Percentiles rank a stretch among this genome's conserved stretches.
Evolutionary conservation across 2,797 vertebrate genomes (phyloP).

Genomic region (Ambastaia sidthimunki): DNA sequence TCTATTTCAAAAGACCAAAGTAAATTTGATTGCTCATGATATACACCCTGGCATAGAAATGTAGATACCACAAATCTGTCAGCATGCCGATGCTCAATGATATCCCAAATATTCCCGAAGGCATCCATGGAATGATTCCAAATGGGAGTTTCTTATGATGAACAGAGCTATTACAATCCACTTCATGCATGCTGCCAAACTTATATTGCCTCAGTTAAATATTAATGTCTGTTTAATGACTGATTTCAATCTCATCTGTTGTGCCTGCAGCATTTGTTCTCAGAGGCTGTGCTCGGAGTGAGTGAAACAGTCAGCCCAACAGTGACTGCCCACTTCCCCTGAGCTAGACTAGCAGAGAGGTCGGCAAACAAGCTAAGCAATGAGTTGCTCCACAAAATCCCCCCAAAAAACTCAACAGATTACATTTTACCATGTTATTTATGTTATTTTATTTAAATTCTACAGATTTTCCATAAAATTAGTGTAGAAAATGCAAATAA

Average conservation of each 20-base stretch:
- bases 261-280: constrained; percentile 33
- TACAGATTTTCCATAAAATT: background rate
- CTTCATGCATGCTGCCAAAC: background rate
- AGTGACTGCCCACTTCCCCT: background rate
- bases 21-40: background rate
- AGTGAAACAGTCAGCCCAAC: constrained; percentile 13
- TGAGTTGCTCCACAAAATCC: background rate
- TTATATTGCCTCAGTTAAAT: constrained; percentile 33
- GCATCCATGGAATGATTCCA: constrained; percentile 44
- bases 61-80: background rate
- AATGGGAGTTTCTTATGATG: constrained; percentile 12
- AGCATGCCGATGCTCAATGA: background rate
- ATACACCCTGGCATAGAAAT: background rate
- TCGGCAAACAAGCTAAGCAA: background rate
- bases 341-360: background rate
- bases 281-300: background rate
- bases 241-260: constrained; percentile 39
- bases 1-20: background rate
- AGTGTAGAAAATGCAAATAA: background rate
- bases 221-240: constrained; percentile 36
- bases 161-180: constrained; percentile 13
- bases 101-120: constrained; percentile 33
- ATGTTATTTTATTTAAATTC: background rate
- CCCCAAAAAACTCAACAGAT: too few species aligned
- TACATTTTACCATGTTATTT: too few species aligned